phyloP scores from a whole-genome alignment of 2,113 vertebrate species.

The Caracal caracal region DNA sequence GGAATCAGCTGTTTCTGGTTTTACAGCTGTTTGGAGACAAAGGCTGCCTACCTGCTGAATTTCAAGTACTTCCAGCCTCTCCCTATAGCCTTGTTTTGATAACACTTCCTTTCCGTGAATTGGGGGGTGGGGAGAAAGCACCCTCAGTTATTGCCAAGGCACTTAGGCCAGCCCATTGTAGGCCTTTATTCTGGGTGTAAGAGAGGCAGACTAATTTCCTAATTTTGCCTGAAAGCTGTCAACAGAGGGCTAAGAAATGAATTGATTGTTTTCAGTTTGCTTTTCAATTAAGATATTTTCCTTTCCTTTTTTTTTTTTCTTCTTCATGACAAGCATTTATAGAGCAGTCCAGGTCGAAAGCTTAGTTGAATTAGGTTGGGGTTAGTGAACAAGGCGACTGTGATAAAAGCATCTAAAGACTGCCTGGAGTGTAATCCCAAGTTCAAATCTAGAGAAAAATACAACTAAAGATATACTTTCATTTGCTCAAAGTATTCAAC shows the following conservation, averaged over 20 bases:
- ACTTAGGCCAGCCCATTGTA: background rate
- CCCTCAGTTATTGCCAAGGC: background rate
- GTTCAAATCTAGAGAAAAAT: conserved; percentile 33
- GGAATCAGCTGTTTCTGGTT: background rate
- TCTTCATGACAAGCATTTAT: background rate
- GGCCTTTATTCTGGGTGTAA: background rate
- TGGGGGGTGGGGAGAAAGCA: background rate
- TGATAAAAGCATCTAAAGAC: background rate
- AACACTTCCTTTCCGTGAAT: background rate
- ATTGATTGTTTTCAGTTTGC: background rate
- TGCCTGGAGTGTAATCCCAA: background rate
- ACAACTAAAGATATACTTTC: background rate
- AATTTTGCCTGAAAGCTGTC: conserved; percentile 52
- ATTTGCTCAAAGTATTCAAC: background rate
- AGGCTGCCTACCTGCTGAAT: conserved; percentile 19
- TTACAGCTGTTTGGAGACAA: background rate
- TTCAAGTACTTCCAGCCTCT: conserved; percentile 11
- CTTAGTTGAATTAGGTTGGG: background rate
- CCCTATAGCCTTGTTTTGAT: background rate
- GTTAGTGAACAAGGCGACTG: background rate
- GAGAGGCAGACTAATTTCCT: background rate
- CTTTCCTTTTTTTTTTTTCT: rapidly evolving
- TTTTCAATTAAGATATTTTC: conserved; percentile 16
- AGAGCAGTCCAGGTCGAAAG: background rate
- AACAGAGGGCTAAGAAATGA: background rate